Evolutionary conservation across 2,113 vertebrate genomes (phyloP).

Genomic region (Phrynosoma platyrhinos): DNA sequence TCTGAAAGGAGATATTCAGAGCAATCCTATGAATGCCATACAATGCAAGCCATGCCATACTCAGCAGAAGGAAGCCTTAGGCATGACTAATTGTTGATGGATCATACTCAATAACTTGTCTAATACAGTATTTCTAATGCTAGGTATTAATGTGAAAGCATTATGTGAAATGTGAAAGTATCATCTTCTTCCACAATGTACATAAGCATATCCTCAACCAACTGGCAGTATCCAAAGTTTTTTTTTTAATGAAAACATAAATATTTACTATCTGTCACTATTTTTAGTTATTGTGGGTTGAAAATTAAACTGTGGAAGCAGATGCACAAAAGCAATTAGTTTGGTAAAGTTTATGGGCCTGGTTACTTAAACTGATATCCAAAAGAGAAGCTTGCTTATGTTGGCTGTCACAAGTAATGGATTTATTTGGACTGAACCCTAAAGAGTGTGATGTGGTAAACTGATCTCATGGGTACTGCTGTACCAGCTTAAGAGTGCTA

Average conservation of each 20-base stretch:
- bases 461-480: background rate
- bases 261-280: slow-evolving; percentile 7
- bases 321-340: background rate
- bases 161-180: background rate
- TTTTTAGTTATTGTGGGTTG: background rate
- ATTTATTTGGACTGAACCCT: background rate
- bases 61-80: background rate
- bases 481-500: background rate
- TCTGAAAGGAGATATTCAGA: background rate
- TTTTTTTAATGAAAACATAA: background rate
- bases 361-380: background rate
- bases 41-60: too few relatives aligned
- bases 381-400: background rate
- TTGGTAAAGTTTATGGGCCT: background rate
- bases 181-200: background rate
- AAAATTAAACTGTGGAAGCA: background rate
- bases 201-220: background rate
- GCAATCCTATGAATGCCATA: background rate
- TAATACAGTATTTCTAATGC: background rate
- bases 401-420: background rate
- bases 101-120: background rate
- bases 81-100: background rate
- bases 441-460: background rate
- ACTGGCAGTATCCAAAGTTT: background rate
- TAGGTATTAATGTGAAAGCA: too few relatives aligned